These are phyloP conservation scores for Hippocampus mohnikei DNA, from an alignment of 2,113 vertebrate genomes.

Conservation along the genomic window DNA sequence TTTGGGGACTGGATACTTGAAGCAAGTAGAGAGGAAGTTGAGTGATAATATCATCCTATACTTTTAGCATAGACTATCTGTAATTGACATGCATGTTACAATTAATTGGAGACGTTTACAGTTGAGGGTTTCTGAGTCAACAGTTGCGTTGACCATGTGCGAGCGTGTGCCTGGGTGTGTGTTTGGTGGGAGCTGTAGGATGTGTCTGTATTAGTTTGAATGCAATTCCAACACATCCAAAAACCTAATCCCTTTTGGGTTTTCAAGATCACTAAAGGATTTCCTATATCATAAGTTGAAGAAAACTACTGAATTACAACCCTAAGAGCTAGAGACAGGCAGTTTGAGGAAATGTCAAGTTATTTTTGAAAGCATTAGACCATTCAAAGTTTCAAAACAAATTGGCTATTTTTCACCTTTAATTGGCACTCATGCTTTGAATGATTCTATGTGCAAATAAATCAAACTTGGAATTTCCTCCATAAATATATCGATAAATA, in stretches of 20 bases:
- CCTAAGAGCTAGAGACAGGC: background rate
- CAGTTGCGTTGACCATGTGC: background rate
- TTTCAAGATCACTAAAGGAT: slow-evolving; percentile 36
- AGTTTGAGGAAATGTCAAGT: background rate
- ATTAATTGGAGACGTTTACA: slow-evolving; percentile 1
- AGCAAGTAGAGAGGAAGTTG: background rate
- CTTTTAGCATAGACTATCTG: background rate
- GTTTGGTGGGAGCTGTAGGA: background rate
- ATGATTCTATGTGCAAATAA: background rate
- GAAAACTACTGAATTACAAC: slow-evolving; percentile 4
- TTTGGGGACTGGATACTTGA: background rate
- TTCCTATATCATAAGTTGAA: slow-evolving; percentile 12
- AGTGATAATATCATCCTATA: background rate
- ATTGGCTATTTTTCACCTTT: background rate
- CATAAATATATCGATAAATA: background rate
- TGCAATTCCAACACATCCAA: slow-evolving; percentile 23
- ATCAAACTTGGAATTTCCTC: background rate
- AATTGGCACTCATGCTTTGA: background rate
- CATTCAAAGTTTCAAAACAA: background rate
- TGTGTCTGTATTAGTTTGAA: slow-evolving; percentile 15
- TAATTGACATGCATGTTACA: background rate
- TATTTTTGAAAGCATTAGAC: background rate
- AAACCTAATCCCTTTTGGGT: slow-evolving; percentile 20
- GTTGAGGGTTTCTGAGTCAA: background rate
- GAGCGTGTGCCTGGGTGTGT: background rate